These are phyloP conservation scores for Paratrypauchen microcephalus DNA, from an alignment of 2,797 vertebrate species.

Conservation along the genomic window DNA sequence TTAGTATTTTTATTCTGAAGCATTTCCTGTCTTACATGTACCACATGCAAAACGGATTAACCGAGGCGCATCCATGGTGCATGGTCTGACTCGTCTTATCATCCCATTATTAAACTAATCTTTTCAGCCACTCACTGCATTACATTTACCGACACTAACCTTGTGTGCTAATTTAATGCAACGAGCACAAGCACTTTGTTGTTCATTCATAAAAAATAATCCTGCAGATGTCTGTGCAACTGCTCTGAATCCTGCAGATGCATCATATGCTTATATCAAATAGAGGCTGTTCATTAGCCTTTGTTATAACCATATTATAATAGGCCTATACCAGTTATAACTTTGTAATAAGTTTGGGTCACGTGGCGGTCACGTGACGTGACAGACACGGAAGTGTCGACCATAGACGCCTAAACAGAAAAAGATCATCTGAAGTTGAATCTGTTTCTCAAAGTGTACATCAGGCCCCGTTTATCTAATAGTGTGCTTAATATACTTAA, in stretches of 20 bases:
- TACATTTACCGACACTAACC: too few relatives aligned
- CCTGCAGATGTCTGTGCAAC: too few relatives aligned
- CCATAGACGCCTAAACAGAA: neutral
- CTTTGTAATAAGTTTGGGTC: neutral
- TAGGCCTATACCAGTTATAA: too few relatives aligned
- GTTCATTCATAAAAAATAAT: neutral
- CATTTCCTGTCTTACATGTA: neutral
- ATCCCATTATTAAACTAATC: too few relatives aligned
- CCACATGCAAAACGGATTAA: neutral
- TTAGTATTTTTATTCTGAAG: conserved; percentile 5
- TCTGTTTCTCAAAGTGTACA: neutral
- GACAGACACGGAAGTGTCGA: neutral
- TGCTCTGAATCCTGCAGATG: too few relatives aligned
- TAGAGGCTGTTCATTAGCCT: too few relatives aligned
- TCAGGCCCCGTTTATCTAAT: neutral
- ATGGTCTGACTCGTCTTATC: too few relatives aligned
- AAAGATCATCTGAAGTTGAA: neutral
- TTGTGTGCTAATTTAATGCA: too few relatives aligned
- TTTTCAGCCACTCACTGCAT: too few relatives aligned
- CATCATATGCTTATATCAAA: too few relatives aligned
- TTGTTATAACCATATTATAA: too few relatives aligned
- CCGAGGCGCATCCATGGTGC: neutral
- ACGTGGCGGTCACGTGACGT: neutral
- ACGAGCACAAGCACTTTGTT: neutral
- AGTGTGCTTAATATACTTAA: neutral